Evolutionary conservation across 2,113 vertebrate species (phyloP).

Genomic region (human): DNA sequence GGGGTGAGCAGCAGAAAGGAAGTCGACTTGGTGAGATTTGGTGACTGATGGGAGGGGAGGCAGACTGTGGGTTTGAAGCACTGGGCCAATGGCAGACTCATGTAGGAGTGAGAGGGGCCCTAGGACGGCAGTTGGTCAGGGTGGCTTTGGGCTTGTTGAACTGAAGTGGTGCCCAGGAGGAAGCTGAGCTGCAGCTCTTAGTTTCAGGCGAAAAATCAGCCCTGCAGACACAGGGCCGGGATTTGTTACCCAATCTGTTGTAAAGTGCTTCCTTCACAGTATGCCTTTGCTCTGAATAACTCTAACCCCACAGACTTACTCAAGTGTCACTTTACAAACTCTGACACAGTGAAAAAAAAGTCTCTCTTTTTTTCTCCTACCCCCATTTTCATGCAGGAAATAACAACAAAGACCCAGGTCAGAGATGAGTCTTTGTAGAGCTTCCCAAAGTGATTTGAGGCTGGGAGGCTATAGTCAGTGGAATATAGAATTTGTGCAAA

Average conservation of each 20-base stretch:
- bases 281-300: background rate
- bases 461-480: background rate
- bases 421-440: background rate
- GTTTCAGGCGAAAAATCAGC: background rate
- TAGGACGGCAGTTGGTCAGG: background rate
- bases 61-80: background rate
- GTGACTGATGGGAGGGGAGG: background rate
- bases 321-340: background rate
- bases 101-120: background rate
- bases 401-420: background rate
- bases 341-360: background rate
- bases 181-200: background rate
- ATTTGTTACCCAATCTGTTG: background rate
- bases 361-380: background rate
- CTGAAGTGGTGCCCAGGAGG: background rate
- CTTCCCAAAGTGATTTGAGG: slow-evolving; percentile 22
- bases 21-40: background rate
- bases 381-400: background rate
- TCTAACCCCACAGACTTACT: background rate
- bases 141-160: background rate
- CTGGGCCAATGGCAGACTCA: background rate
- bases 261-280: background rate
- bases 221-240: background rate
- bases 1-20: background rate
- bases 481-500: slow-evolving; percentile 63